phyloP scores from a whole-genome alignment of 2,113 vertebrate genomes.

The Xerus inauris region DNA sequence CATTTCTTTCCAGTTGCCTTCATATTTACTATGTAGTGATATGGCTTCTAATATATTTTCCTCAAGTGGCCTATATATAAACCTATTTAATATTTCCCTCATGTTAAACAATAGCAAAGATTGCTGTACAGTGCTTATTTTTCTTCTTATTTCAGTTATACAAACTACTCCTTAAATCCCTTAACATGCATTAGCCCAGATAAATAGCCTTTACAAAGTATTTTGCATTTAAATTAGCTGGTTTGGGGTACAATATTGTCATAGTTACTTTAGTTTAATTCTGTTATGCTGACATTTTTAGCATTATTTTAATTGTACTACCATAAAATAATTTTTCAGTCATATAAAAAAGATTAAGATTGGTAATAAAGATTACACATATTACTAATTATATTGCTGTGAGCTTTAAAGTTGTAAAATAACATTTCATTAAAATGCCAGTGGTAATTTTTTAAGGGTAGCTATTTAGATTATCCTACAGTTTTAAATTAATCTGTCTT shows the following conservation, averaged over 20 bases:
- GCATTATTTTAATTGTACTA: constrained; percentile 82
- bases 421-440: constrained; percentile 79
- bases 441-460: constrained; percentile 66
- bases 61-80: constrained; percentile 88
- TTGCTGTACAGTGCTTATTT: constrained; percentile 84
- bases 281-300: constrained; percentile 76
- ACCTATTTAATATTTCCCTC: constrained; percentile 81
- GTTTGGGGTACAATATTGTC: constrained; percentile 78
- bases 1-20: constrained; percentile 48
- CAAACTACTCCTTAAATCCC: constrained; percentile 83
- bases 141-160: constrained; percentile 74
- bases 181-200: constrained; percentile 80
- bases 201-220: constrained; percentile 79
- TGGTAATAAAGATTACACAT: constrained; percentile 78
- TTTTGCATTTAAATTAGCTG: constrained; percentile 83
- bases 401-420: constrained; percentile 80
- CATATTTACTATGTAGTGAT: constrained; percentile 81
- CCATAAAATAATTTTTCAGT: constrained; percentile 82
- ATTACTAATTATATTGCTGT: constrained; percentile 80
- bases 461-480: constrained; percentile 63
- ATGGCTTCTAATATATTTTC: constrained; percentile 86
- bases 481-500: constrained; percentile 65
- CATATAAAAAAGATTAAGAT: constrained; percentile 81
- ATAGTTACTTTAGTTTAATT: constrained; percentile 82
- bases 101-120: constrained; percentile 88